A percentile compares a stretch with the other conserved stretches of the same genome.
These are phyloP conservation scores for Syngnathus scovelli DNA, from an alignment of 2,113 vertebrate species.

Conservation along the genomic window DNA sequence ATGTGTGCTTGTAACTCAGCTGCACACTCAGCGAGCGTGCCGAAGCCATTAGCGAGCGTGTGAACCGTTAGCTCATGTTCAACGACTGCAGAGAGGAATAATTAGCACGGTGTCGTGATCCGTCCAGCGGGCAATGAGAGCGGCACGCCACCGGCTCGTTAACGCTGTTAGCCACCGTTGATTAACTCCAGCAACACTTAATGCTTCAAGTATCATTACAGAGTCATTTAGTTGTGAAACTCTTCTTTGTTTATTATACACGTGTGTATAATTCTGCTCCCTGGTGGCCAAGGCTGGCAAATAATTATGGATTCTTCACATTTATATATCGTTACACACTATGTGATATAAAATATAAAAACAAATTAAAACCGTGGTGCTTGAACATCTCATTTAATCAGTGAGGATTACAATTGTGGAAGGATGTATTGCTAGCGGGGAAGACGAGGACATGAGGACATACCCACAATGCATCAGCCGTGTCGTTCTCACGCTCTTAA, in stretches of 20 bases:
- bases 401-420: slow-evolving; percentile 39
- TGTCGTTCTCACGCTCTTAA: slow-evolving; percentile 3
- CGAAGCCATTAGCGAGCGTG: not conserved
- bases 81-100: not conserved
- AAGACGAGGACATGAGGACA: slow-evolving; percentile 11
- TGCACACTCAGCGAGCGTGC: not conserved
- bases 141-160: not conserved
- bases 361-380: slow-evolving; percentile 24
- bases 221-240: not conserved
- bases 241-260: not conserved
- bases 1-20: not conserved
- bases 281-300: no score
- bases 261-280: not conserved
- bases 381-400: slow-evolving; percentile 33
- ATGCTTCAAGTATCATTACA: not conserved
- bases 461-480: slow-evolving; percentile 34
- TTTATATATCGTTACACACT: slow-evolving; percentile 5
- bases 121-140: not conserved
- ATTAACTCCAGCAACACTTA: not conserved
- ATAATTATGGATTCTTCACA: not conserved
- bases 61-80: not conserved
- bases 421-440: not conserved
- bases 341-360: not conserved
- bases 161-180: not conserved
- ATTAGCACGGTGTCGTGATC: not conserved